phyloP scores from a whole-genome alignment of 2,888 invertebrate genomes.

The Hololepta plana region DNA sequence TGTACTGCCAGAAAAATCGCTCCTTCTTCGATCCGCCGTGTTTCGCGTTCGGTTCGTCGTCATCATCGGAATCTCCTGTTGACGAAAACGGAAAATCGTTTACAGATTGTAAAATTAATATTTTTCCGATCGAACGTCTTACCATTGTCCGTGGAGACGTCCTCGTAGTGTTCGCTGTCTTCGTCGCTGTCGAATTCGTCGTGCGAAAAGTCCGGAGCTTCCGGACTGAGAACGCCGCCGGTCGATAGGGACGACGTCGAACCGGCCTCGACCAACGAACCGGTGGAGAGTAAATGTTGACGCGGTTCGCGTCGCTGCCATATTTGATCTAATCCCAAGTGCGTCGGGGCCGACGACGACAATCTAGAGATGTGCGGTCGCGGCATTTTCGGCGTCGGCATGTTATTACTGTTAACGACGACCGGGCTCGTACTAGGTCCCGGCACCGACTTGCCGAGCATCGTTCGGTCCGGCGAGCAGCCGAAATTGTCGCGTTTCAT shows the following conservation, averaged over 20 bases:
- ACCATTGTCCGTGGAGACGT: constrained; percentile 68
- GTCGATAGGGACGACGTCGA: constrained; percentile 69
- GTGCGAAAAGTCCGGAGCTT: constrained; percentile 59
- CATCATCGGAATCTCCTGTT: constrained; percentile 40
- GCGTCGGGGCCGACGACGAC: constrained; percentile 76
- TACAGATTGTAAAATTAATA: too few species aligned
- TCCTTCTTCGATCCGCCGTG: constrained; percentile 43
- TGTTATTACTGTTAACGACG: too few species aligned
- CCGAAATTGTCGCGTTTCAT: constrained; percentile 41
- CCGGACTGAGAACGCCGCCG: constrained; percentile 69
- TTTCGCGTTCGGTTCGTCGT: constrained; percentile 33
- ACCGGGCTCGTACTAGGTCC: constrained; percentile 29
- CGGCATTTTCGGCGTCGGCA: constrained; percentile 6
- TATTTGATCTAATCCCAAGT: constrained; percentile 62
- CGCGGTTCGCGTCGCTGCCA: constrained; percentile 79
- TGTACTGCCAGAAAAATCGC: constrained; percentile 95
- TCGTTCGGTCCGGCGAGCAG: constrained; percentile 33
- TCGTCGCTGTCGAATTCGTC: constrained; percentile 66
- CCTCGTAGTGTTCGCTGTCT: constrained; percentile 74
- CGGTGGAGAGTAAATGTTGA: constrained; percentile 69
- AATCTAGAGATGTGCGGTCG: constrained; percentile 36
- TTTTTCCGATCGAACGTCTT: too few species aligned
- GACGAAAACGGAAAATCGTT: not conserved
- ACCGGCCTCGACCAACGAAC: constrained; percentile 69
- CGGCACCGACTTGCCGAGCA: constrained; percentile 45